Conservation (phyloP, 2,113 vertebrate genomes). For the Odocoileus hemionus region DNA sequence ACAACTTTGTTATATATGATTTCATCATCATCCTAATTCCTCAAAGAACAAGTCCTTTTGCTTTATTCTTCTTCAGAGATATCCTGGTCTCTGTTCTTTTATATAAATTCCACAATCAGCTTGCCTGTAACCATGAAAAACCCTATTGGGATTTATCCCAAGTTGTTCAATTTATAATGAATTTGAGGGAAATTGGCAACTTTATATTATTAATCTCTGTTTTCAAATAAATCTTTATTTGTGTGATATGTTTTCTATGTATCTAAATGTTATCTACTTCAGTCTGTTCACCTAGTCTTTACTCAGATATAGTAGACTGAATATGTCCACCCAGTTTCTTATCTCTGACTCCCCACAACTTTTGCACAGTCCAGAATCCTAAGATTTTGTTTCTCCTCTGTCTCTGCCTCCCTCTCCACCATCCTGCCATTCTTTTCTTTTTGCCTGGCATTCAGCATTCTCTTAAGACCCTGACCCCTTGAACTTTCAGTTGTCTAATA, state of each 20-base stretch:
- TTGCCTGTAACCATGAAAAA: neutral
- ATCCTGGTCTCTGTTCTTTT: neutral
- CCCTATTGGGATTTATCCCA: neutral
- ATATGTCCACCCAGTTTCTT: neutral
- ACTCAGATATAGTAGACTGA: neutral
- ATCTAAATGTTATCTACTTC: neutral
- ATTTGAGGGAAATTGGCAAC: neutral
- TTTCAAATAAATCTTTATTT: neutral
- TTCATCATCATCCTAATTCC: neutral
- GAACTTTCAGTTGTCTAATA: neutral
- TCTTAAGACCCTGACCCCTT: neutral
- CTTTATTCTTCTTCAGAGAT: neutral
- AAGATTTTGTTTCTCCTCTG: neutral
- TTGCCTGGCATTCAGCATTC: neutral
- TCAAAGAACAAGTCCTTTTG: neutral
- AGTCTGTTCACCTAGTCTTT: neutral
- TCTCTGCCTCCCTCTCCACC: neutral
- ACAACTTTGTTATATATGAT: neutral
- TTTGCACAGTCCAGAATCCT: neutral
- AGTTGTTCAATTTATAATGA: neutral
- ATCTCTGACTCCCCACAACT: neutral
- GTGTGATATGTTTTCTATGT: neutral
- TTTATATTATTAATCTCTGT: neutral
- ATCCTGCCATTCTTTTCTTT: neutral
- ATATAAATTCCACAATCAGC: neutral